These are phyloP conservation scores for Anas georgica DNA, from an alignment of 2,797 vertebrate genomes.

Conservation along the genomic window DNA sequence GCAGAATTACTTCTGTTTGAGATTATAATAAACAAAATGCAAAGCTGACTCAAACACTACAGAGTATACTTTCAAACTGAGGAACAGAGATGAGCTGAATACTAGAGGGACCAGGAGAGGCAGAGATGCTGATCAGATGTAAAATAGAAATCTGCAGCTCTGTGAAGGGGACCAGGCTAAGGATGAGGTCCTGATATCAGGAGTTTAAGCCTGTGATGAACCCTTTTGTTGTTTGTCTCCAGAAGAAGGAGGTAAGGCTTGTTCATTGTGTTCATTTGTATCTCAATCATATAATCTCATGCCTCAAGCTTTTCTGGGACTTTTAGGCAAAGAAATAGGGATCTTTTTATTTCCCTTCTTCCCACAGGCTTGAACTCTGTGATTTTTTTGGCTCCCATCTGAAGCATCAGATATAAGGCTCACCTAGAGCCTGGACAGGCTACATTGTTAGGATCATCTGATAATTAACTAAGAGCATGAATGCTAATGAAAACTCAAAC, in stretches of 20 bases:
- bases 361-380: not conserved
- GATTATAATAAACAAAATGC: not conserved
- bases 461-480: not conserved
- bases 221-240: not conserved
- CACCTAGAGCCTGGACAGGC: not conserved
- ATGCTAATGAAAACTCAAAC: not conserved
- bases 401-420: not conserved
- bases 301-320: not conserved
- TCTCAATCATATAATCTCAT: not conserved
- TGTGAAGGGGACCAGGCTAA: not conserved
- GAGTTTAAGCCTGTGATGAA: not conserved
- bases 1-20: not conserved
- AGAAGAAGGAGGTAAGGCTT: not conserved
- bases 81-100: not conserved
- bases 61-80: not conserved
- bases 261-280: not conserved
- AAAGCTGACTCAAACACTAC: not conserved
- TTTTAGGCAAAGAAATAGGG: not conserved
- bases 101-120: not conserved
- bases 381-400: not conserved
- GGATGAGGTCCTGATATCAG: not conserved
- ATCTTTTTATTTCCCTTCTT: conserved; percentile 6
- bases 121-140: not conserved
- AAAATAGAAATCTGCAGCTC: not conserved
- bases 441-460: not conserved